These are phyloP conservation scores for Aplochiton taeniatus DNA, from an alignment of 2,797 vertebrate species.

Conservation along the genomic window DNA sequence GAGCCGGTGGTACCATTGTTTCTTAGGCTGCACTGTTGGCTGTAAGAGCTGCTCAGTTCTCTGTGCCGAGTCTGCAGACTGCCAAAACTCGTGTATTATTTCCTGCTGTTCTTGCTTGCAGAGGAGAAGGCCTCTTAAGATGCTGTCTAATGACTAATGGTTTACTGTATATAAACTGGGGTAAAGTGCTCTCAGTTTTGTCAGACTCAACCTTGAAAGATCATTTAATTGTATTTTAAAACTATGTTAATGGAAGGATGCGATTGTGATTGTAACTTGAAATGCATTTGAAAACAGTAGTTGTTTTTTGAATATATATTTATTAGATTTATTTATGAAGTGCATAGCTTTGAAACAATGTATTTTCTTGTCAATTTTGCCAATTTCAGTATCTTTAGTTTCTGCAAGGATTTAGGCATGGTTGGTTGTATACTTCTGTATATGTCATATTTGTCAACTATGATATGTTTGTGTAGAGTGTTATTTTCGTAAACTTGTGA, in stretches of 20 bases:
- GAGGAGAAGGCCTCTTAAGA: constrained; percentile 15
- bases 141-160: constrained; percentile 19
- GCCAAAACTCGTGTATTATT: constrained; percentile 44
- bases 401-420: constrained; percentile 37
- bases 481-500: constrained; percentile 37
- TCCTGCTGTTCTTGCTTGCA: neutral
- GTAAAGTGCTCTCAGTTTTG: constrained; percentile 11
- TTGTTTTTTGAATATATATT: constrained; percentile 38
- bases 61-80: constrained; percentile 55
- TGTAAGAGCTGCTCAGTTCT: constrained; percentile 19
- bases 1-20: neutral
- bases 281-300: constrained; percentile 43
- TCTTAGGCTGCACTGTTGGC: constrained; percentile 21
- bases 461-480: constrained; percentile 41
- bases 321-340: neutral
- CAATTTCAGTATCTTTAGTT: constrained; percentile 8
- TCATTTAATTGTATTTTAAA: constrained; percentile 13
- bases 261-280: constrained; percentile 14
- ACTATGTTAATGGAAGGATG: neutral
- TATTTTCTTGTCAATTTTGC: constrained; percentile 13
- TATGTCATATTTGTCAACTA: constrained; percentile 21
- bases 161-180: constrained; percentile 22
- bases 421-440: constrained; percentile 35
- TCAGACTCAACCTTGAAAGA: neutral
- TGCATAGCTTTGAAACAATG: too few relatives aligned